Evolutionary conservation across 2,113 vertebrate species (phyloP).

Genomic region (Eleginops maclovinus): DNA sequence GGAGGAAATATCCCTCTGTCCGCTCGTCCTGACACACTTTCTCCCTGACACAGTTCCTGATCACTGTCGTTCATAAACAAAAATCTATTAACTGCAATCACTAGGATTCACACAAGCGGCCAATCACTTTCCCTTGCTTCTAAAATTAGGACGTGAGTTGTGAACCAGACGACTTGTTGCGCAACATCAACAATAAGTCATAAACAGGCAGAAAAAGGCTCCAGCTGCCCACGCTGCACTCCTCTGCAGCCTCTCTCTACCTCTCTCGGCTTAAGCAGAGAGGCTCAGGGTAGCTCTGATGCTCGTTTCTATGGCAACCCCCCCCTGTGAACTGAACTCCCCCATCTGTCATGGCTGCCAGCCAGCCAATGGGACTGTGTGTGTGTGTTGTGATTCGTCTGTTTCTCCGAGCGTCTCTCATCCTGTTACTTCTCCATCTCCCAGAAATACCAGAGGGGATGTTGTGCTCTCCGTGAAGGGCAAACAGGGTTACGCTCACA

Average conservation of each 20-base stretch:
- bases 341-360: conserved; percentile 86
- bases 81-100: conserved; percentile 24
- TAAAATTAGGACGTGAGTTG: conserved; percentile 5
- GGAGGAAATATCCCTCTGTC: neutral
- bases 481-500: conserved; percentile 28
- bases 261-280: conserved; percentile 32
- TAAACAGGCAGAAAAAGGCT: conserved; percentile 48
- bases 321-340: conserved; percentile 73
- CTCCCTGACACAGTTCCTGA: conserved; percentile 33
- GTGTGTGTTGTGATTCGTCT: conserved; percentile 50
- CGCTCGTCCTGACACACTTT: conserved; percentile 50
- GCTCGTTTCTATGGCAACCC: conserved; percentile 87
- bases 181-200: conserved; percentile 55
- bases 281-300: conserved; percentile 57
- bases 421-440: conserved; percentile 40
- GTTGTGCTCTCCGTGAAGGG: conserved; percentile 40
- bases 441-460: conserved; percentile 49
- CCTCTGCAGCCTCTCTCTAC: conserved; percentile 56
- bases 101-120: neutral
- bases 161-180: conserved; percentile 41
- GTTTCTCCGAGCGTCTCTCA: conserved; percentile 44
- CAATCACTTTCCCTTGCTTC: neutral
- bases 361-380: conserved; percentile 68
- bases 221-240: conserved; percentile 60
- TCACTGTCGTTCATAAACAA: conserved; percentile 18